Percentiles rank a stretch among this genome's conserved stretches.
These are phyloP conservation scores for Forbesichthys papilliferus DNA, from an alignment of 2,113 vertebrate genomes.

Conservation along the genomic window DNA sequence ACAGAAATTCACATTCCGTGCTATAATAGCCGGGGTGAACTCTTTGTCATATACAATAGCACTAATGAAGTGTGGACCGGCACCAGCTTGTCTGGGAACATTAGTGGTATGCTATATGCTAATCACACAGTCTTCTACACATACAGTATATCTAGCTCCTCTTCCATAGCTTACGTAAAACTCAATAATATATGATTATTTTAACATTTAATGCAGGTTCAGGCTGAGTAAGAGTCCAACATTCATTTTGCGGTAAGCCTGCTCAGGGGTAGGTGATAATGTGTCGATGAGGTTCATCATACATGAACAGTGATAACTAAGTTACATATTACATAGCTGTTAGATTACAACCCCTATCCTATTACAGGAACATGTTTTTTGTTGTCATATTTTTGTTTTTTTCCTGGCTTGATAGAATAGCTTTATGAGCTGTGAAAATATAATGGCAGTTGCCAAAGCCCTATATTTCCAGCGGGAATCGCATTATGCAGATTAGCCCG, in stretches of 20 bases:
- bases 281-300: slow-evolving; percentile 40
- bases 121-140: slow-evolving; percentile 19
- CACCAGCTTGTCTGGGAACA: slow-evolving; percentile 41
- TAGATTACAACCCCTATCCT: no score
- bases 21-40: slow-evolving; percentile 5
- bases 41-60: slow-evolving; percentile 3
- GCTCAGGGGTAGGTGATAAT: slow-evolving; percentile 14
- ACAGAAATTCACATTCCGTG: slow-evolving; percentile 36
- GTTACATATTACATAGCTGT: no score
- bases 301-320: neutral
- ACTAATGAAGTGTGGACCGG: slow-evolving; percentile 49
- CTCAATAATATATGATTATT: slow-evolving; percentile 68
- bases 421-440: slow-evolving; percentile 32
- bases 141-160: slow-evolving; percentile 3
- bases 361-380: neutral
- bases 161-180: slow-evolving; percentile 57
- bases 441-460: slow-evolving; percentile 37
- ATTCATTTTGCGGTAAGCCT: slow-evolving; percentile 64
- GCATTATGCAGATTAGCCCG: slow-evolving; percentile 7
- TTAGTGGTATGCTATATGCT: slow-evolving; percentile 31
- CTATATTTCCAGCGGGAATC: slow-evolving; percentile 19
- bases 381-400: neutral
- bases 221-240: slow-evolving; percentile 51
- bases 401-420: neutral
- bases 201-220: slow-evolving; percentile 69